Evolutionary conservation across 2,797 vertebrate species (phyloP), one percentile per base, ranked within the genome.

Genomic region (Oreochromis grahami): DNA sequence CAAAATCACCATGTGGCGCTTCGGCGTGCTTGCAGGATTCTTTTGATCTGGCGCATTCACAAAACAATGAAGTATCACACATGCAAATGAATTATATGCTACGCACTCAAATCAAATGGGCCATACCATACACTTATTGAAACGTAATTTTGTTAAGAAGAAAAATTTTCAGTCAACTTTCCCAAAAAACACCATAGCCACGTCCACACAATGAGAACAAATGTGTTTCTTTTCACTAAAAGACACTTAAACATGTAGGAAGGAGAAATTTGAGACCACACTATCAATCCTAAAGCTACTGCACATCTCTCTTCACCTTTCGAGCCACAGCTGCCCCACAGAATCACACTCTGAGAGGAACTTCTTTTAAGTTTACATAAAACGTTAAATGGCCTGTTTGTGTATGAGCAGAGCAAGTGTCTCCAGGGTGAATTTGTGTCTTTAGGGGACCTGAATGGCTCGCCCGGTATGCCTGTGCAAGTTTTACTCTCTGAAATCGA

Each of bases 401-500:
- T 45, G 17, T 32, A 48, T 74, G 17, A 74, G 43, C 4, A 5
- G 17, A 8, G 70, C 45, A 74, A 50, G 76, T 48, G 45, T 82
- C 36, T 86, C 34, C 53, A 7, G 24, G n/a, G 24, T 78, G 32
- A 82, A 78, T 55, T 43, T 51, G 76, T 76, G 63, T 84, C 77
- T 84, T 84, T 55, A 34, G 19, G 68, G 72, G 74, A 81, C 8
- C 26, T n/a, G 26, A 86, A 65, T 34, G 55, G 43, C 56, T 14
- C 0, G 6, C n/a, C 34, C 50, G 29, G 34, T 77, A 24, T 76
- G n/a, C 76, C 74, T 79, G 76, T 85, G 84, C 70, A 90, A 78
- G 70, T 89, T 79, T 81, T 50, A 85, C 56, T 52, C 79, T 56
- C 38, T 72, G 51, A 78, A 79, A 88, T 86, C 82, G 78, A 78